phyloP scores from a whole-genome alignment of 1,140 invertebrate genomes.

The Zaprionus taronus region DNA sequence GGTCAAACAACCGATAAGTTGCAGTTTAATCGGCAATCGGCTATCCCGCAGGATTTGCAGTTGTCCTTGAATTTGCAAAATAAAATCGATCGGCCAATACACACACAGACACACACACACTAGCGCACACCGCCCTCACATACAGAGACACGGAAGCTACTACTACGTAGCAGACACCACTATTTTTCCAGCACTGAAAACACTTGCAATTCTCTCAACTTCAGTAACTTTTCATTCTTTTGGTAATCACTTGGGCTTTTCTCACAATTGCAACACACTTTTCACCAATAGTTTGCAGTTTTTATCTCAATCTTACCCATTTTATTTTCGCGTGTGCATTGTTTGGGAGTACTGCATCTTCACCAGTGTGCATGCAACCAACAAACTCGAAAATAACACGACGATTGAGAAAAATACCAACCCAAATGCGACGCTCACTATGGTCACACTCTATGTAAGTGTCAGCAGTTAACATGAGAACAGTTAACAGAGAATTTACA shows the following conservation, averaged over 20 bases:
- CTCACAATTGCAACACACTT: constrained; percentile 25
- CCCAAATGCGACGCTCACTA: not conserved
- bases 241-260: not conserved
- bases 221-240: constrained; percentile 9
- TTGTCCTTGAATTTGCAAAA: constrained; percentile 82
- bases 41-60: constrained; percentile 69
- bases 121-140: constrained; percentile 25
- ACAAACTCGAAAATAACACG: constrained; percentile 10
- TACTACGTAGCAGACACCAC: constrained; percentile 56
- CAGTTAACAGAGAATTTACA: not conserved
- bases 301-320: constrained; percentile 80
- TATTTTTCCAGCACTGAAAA: constrained; percentile 25
- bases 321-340: constrained; percentile 77
- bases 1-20: constrained; percentile 7
- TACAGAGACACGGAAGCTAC: constrained; percentile 33
- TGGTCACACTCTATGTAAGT: constrained; percentile 20
- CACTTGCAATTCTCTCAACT: constrained; percentile 9
- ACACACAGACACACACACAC: constrained; percentile 51
- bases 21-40: constrained; percentile 17
- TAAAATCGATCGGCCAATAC: constrained; percentile 80
- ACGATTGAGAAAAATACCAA: constrained; percentile 22
- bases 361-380: constrained; percentile 30
- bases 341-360: constrained; percentile 65
- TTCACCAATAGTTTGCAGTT: constrained; percentile 38
- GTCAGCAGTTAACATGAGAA: constrained; percentile 30